phyloP scores from a whole-genome alignment of 1,140 invertebrate species.

The Leptinotarsa defecta region DNA sequence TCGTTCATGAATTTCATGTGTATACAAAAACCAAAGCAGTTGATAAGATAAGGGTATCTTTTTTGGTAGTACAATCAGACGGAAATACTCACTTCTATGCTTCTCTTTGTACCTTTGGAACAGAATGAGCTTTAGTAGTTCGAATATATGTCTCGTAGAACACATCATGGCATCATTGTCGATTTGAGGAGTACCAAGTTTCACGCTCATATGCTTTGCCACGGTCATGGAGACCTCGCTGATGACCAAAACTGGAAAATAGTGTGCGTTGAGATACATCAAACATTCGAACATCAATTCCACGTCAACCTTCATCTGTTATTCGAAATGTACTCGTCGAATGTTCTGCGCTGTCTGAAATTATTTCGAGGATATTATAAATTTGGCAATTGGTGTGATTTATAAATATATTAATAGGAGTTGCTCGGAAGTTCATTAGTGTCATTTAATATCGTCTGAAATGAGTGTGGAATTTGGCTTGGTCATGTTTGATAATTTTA shows the following conservation, averaged over 20 bases:
- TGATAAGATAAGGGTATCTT: too few relatives aligned
- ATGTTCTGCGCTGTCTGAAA: background rate
- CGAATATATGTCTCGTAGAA: constrained; percentile 36
- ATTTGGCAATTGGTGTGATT: background rate
- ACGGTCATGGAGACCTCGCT: constrained; percentile 42
- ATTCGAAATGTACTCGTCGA: background rate
- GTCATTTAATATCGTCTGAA: background rate
- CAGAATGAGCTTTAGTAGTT: constrained; percentile 43
- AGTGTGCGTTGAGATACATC: constrained; percentile 46
- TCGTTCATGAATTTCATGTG: too few relatives aligned
- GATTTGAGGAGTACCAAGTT: constrained; percentile 39
- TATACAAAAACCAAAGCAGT: too few relatives aligned
- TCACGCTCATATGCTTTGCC: constrained; percentile 41
- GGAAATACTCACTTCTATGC: constrained; percentile 38
- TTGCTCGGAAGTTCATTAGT: background rate
- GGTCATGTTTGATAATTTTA: too few relatives aligned
- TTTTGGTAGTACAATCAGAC: too few relatives aligned
- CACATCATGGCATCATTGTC: constrained; percentile 41
- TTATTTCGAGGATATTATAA: background rate
- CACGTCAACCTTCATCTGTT: constrained; percentile 42
- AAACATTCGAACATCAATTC: constrained; percentile 49
- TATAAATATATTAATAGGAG: background rate
- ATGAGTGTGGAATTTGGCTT: too few relatives aligned
- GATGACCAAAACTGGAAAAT: constrained; percentile 44
- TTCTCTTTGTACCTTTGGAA: constrained; percentile 43